Evolutionary conservation across 1,140 invertebrate genomes (phyloP), one percentile per base, ranked within the genome.

Genomic region (Hylyphantes graminicola): DNA sequence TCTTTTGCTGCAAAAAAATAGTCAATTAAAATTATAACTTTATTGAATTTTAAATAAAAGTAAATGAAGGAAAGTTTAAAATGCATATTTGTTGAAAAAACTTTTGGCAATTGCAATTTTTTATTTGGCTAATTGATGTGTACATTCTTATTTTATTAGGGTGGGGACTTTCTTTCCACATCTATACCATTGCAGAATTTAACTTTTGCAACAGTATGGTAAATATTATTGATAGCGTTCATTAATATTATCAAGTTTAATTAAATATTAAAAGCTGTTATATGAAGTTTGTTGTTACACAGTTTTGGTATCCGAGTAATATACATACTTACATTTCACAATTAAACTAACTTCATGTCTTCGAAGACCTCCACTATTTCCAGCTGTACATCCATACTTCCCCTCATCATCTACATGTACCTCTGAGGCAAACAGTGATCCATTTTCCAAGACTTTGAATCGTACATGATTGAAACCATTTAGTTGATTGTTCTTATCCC

Each of bases 381-480:
- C 96, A 13, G 96, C 96, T 1, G 94, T 96, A 89, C 96, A 98
- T 0, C 95, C 96, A 90, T 97, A 98, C 86, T 93, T 93, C 68
- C 95, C 96, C 86, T 94, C 93, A 89, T 98, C 96, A 76, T 93
- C 93, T 84, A 93, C 90, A 82, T 93, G 92, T 7, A 94, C 94
- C 86, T 94, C 93, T 35, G 91, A 92, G 55, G 98, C 94, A 63
- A 93, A 91, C 48, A 98, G 90, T 0, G 95, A 95, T 3, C 96
- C 96, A 90, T 98, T 98, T 59, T 92, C 91, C 57, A 96, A 89
- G 15, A 96, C 91, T 83, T 93, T 89, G 86, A 96, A 93, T 85
- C 92, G 90, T 12, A 90, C 89, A 51, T 89, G 89, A 87, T 94
- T 91, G 89, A 93, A 91, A 89, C 92, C 92, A 89, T 93, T 93